phyloP scores from a whole-genome alignment of 1,140 invertebrate species.

The Ectropis grisescens region DNA sequence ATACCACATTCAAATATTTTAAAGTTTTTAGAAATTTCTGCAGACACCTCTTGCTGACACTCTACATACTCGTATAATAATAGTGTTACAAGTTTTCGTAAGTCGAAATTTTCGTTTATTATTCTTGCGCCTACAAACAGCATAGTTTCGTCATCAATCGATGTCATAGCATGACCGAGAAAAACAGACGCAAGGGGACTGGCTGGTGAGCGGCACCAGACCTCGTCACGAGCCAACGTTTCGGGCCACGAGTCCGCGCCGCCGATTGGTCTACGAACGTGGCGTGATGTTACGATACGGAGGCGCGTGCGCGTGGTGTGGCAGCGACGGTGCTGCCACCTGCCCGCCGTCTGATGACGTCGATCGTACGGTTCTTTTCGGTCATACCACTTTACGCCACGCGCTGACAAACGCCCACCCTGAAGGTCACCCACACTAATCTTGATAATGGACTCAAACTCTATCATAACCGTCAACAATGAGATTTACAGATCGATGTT shows the following conservation, averaged over 20 bases:
- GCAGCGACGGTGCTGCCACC: constrained; percentile 33
- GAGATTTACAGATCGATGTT: too few relatives aligned
- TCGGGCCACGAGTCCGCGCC: constrained; percentile 15
- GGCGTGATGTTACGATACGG: constrained; percentile 29
- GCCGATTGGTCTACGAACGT: constrained; percentile 30
- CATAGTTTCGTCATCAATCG: constrained; percentile 13
- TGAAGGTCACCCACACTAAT: constrained; percentile 23
- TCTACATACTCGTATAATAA: too few relatives aligned
- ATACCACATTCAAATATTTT: too few relatives aligned
- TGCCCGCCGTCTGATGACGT: constrained; percentile 18
- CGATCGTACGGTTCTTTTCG: constrained; percentile 3
- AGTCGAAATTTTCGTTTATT: too few relatives aligned
- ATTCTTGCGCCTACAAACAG: too few relatives aligned
- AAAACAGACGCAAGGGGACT: constrained; percentile 5
- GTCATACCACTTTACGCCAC: constrained; percentile 13
- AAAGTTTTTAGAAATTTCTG: too few relatives aligned
- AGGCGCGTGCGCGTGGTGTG: constrained; percentile 2
- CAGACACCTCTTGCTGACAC: too few relatives aligned
- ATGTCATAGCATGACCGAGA: constrained; percentile 11
- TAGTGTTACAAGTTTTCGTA: too few relatives aligned
- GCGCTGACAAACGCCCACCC: constrained; percentile 9
- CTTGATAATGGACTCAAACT: constrained; percentile 9
- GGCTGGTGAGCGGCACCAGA: background rate
- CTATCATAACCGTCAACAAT: too few relatives aligned
- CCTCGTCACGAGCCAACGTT: constrained; percentile 17